A percentile compares a stretch with the other conserved stretches of the same genome.
These are phyloP conservation scores for Ceratotherium simum DNA, from an alignment of 2,113 vertebrate genomes.

Conservation along the genomic window DNA sequence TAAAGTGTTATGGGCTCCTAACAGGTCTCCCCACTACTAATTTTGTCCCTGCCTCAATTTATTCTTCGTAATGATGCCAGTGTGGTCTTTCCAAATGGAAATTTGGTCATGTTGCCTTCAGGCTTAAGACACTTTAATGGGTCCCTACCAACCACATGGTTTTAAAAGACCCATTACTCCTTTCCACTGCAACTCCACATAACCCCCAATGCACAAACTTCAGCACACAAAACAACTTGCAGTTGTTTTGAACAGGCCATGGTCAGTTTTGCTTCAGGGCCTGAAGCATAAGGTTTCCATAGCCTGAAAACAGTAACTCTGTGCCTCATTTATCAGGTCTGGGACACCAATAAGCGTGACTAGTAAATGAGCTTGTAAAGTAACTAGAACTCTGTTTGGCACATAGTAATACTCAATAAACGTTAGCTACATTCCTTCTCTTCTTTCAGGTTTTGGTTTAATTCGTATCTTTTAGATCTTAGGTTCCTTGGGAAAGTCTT, in stretches of 20 bases:
- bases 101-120: constrained; percentile 6
- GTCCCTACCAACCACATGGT: background rate
- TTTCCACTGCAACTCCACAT: background rate
- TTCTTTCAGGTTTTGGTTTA: background rate
- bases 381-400: background rate
- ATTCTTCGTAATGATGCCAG: background rate
- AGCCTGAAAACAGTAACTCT: background rate
- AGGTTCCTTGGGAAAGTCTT: background rate
- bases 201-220: background rate
- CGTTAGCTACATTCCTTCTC: background rate
- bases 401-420: background rate
- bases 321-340: background rate
- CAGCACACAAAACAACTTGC: background rate
- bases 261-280: background rate
- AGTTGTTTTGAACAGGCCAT: background rate
- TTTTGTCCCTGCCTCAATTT: constrained; percentile 19
- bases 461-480: background rate
- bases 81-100: background rate
- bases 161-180: background rate
- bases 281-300: background rate
- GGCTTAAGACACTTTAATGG: background rate
- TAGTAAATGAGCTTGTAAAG: background rate
- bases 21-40: background rate
- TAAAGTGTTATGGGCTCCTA: background rate
- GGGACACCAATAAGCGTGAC: background rate